phyloP scores from a whole-genome alignment of 2,888 invertebrate genomes.

The Lithodes maja region DNA sequence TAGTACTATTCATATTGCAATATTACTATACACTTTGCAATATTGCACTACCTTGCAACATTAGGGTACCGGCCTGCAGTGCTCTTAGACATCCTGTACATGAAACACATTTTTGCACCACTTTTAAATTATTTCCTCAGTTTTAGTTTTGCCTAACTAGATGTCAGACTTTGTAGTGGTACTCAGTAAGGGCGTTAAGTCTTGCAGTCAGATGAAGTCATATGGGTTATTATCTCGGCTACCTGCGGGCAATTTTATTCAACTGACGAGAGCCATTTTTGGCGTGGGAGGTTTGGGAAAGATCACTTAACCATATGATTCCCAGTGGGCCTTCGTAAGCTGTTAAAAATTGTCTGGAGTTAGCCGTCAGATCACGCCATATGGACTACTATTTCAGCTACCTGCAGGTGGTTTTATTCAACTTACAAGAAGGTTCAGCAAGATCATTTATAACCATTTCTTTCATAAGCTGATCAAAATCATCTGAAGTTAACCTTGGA shows the following conservation, averaged over 20 bases:
- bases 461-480: too few relatives aligned
- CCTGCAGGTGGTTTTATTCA: too few relatives aligned
- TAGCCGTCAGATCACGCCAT: too few relatives aligned
- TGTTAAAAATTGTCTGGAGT: too few relatives aligned
- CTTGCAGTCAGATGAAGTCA: background rate
- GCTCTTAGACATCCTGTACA: conserved; percentile 57
- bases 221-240: background rate
- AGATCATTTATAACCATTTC: too few relatives aligned
- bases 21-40: too few relatives aligned
- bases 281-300: background rate
- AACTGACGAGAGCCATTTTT: background rate
- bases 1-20: too few relatives aligned
- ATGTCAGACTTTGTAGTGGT: too few relatives aligned
- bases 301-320: background rate
- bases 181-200: background rate
- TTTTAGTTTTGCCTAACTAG: conserved; percentile 46
- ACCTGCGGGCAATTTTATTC: background rate
- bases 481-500: too few relatives aligned
- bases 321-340: too few relatives aligned
- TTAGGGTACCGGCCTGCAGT: conserved; percentile 24
- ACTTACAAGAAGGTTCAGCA: too few relatives aligned
- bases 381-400: too few relatives aligned
- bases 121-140: conserved; percentile 45
- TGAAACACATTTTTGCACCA: conserved; percentile 66
- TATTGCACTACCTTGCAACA: background rate